phyloP scores from a whole-genome alignment of 2,888 invertebrate genomes.

The Thysanoteuthis rhombus region DNA sequence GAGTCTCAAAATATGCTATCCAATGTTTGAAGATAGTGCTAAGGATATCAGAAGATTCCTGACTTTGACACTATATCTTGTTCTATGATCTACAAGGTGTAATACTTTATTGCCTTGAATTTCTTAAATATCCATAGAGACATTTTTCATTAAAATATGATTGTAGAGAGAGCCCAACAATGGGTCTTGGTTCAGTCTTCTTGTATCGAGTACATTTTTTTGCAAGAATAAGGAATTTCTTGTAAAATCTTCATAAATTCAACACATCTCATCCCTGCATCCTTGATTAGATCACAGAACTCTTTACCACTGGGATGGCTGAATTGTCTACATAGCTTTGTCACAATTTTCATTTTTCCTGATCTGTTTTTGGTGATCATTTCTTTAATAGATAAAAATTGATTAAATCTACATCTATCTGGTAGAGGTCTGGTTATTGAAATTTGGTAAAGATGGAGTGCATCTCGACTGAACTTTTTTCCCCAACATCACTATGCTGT shows the following conservation, averaged over 20 bases:
- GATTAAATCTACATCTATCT: background rate
- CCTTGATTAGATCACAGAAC: background rate
- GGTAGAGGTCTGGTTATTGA: background rate
- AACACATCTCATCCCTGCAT: background rate
- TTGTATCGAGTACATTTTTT: too few species aligned
- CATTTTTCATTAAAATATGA: background rate
- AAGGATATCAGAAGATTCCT: too few species aligned
- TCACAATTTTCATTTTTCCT: constrained; percentile 13
- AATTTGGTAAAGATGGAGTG: background rate
- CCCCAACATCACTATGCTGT: background rate
- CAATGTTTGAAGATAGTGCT: too few species aligned
- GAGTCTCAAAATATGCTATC: too few species aligned
- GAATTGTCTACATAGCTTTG: too few species aligned
- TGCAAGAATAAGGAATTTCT: too few species aligned
- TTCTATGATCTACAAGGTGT: too few species aligned
- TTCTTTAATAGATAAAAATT: background rate
- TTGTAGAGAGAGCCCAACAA: background rate
- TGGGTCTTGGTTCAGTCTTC: too few species aligned
- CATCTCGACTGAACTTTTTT: background rate
- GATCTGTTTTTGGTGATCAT: background rate
- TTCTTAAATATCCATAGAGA: background rate
- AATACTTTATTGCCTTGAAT: background rate
- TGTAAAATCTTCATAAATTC: too few species aligned
- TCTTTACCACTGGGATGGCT: too few species aligned
- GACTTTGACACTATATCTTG: too few species aligned